Percentiles rank a stretch among this genome's conserved stretches.
phyloP scores from a whole-genome alignment of 2,888 invertebrate genomes.

The Thalpophila matura region DNA sequence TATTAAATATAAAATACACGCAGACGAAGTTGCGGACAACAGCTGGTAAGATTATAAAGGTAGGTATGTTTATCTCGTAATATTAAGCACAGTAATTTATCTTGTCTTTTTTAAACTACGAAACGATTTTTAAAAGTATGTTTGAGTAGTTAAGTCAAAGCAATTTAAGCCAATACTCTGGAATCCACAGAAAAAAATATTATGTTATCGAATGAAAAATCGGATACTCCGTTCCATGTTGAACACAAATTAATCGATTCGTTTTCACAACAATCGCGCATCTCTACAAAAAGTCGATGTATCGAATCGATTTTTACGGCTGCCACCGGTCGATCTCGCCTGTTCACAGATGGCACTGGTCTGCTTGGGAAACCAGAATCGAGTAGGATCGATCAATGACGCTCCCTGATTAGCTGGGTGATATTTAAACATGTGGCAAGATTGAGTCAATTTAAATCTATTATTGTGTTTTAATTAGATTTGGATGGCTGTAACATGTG shows the following conservation, averaged over 20 bases:
- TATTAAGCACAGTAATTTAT: not conserved
- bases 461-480: slow-evolving; percentile 73
- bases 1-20: too few relatives aligned
- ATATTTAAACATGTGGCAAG: slow-evolving; percentile 77
- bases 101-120: not conserved
- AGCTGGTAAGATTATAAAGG: too few relatives aligned
- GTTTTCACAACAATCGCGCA: slow-evolving; percentile 69
- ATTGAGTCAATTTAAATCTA: slow-evolving; percentile 69
- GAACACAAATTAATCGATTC: slow-evolving; percentile 66
- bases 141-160: slow-evolving; percentile 11
- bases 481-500: slow-evolving; percentile 67
- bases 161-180: slow-evolving; percentile 38
- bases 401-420: slow-evolving; percentile 71
- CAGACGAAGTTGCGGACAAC: too few relatives aligned
- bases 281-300: slow-evolving; percentile 78
- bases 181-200: slow-evolving; percentile 23
- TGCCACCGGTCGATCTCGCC: slow-evolving; percentile 79
- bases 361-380: slow-evolving; percentile 73
- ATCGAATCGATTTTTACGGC: slow-evolving; percentile 81
- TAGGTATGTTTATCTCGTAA: not conserved
- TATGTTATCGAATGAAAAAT: slow-evolving; percentile 56
- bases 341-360: slow-evolving; percentile 83
- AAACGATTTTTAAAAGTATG: not conserved
- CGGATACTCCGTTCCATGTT: slow-evolving; percentile 62
- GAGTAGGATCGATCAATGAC: slow-evolving; percentile 68